phyloP scores from a whole-genome alignment of 2,797 vertebrate genomes.

The Perodicticus potto region DNA sequence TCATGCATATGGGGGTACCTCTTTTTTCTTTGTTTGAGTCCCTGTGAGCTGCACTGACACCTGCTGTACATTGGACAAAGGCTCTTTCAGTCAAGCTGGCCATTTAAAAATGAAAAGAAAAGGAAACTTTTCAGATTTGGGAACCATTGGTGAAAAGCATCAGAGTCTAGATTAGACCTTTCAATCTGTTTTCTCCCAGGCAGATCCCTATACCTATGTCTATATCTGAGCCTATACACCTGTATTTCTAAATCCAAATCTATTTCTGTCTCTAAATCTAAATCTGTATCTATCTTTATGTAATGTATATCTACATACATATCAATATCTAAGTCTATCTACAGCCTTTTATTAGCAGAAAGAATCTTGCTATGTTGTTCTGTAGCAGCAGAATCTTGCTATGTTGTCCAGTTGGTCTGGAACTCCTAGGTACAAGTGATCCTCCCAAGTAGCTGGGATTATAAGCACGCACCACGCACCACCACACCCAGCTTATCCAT shows the following conservation, averaged over 20 bases:
- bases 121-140: neutral
- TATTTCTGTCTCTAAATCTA: neutral
- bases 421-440: neutral
- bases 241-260: neutral
- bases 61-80: neutral
- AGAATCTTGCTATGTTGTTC: neutral
- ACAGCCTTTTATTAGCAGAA: neutral
- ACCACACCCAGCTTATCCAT: neutral
- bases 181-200: neutral
- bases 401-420: neutral
- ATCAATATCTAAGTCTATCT: neutral
- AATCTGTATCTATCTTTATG: neutral
- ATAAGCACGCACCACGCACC: neutral
- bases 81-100: neutral
- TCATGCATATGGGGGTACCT: neutral
- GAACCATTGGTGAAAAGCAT: neutral
- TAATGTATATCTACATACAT: neutral
- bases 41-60: neutral
- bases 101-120: conserved; percentile 32
- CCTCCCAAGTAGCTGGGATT: neutral
- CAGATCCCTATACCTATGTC: neutral
- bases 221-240: neutral
- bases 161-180: neutral
- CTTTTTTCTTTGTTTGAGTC: neutral
- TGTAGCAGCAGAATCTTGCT: no score